Evolutionary conservation across 2,113 vertebrate species (phyloP), one percentile per base, ranked within the genome.

Genomic region (Marmota flaviventris): DNA sequence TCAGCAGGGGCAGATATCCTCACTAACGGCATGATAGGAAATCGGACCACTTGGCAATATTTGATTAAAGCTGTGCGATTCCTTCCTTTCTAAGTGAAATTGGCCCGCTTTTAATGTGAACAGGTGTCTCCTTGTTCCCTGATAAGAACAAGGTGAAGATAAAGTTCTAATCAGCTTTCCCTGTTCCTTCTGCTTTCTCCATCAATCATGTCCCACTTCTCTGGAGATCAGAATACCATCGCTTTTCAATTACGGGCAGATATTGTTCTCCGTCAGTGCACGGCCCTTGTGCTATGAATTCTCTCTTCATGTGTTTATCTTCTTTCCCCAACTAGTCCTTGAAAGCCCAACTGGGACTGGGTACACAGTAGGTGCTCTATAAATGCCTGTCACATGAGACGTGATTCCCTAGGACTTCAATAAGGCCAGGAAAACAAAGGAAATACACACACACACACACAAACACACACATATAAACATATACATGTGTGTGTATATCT

Each of bases 61-160:
- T 87, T 96, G 93, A 95, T 96, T 93, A 96, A 85, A 95, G 84
- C 22, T 20, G 16, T 39, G 63, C n/a, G n/a, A 34, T 65, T 85
- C 72, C 58, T 94, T 87, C 83, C 45, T 45, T 48, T 84, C 29
- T 39, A 9, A 63, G 95, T 58, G 73, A 82, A 81, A 95, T 95
- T 95, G 70, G 82, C 91, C 65, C 92, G 70, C 61, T 63, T 94
- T 95, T 95, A 96, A 87, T 63, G 84, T 89, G 93, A 96, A 93
- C 97, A 98, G 92, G 79, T 70, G 83, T 84, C 27, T 79, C 78
- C 83, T 89, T 96, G 91, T 97, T 96, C 70, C 70, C 86, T 45
- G 91, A 97, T 97, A 97, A 98, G 86, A 97, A 95, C 61, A 94
- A 97, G 94, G 95, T 85, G 86, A 96, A 98, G 96, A 97, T 97